A percentile compares a stretch with the other conserved stretches of the same genome.
Conservation (phyloP, 2,797 vertebrate species). For the Syngnathus rostellatus region DNA sequence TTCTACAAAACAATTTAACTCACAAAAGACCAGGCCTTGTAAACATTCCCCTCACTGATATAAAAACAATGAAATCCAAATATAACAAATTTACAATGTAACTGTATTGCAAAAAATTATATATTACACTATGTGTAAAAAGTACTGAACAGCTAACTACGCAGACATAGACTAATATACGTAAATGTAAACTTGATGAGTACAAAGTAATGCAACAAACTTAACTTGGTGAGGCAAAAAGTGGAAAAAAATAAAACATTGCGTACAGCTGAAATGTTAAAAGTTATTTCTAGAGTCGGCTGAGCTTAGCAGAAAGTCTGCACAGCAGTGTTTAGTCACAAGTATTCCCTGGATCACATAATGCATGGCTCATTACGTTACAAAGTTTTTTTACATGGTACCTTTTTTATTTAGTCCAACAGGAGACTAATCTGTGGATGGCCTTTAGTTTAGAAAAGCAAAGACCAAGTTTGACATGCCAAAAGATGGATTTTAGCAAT, state of each 20-base stretch:
- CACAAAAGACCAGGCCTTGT: constrained; percentile 53
- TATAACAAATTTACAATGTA: constrained; percentile 16
- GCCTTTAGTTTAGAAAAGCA: background rate
- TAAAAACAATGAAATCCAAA: constrained; percentile 20
- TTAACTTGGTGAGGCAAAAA: background rate
- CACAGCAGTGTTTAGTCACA: constrained; percentile 47
- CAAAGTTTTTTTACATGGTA: background rate
- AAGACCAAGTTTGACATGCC: constrained; percentile 1
- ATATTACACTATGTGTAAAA: constrained; percentile 34
- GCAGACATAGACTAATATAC: constrained; percentile 23
- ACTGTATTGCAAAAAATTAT: constrained; percentile 27
- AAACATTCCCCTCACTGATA: constrained; percentile 66
- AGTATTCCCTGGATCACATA: constrained; percentile 18
- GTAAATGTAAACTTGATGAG: constrained; percentile 58
- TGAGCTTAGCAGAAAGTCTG: constrained; percentile 29
- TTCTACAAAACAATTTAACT: constrained; percentile 54
- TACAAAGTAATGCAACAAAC: constrained; percentile 11
- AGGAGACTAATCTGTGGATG: background rate
- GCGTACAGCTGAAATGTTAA: background rate
- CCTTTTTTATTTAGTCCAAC: background rate
- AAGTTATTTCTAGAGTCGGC: constrained; percentile 15
- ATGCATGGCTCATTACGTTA: constrained; percentile 6
- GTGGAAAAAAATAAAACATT: background rate
- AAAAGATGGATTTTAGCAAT: background rate
- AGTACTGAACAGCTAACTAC: constrained; percentile 14